Base-by-base conservation (phyloP, 2,113 vertebrate species). In the Pteruthius melanotis region DNA sequence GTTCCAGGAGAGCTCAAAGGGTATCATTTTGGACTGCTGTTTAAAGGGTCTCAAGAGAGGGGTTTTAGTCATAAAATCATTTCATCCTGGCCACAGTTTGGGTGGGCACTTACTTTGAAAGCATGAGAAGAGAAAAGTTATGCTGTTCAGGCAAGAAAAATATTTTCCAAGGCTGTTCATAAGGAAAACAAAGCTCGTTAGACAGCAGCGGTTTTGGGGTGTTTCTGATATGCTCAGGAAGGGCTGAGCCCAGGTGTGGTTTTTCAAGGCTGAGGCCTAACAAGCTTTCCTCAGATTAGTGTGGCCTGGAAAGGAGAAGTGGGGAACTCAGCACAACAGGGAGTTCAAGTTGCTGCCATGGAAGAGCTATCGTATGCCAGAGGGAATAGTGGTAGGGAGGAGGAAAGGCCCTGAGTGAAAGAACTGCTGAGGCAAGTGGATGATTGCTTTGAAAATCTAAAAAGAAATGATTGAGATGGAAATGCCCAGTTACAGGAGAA, bases 1-100 rank as follows among this genome's bases (percentile, higher is more conserved):
- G 64, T n/a, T n/a, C 24, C 54, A 50, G 37, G 37, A 42, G 24
- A 60, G 24, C 31, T 24, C 45, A 52, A 16, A 42, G 20, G 15
- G 24, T 50, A 24, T 35, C 30, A 35, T 52, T 61, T 52, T 35
- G 24, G 26, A 60, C 13, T 2, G 4, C 37, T 52, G 7, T 30
- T 35, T 30, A 42, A 10, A 52, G 45, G 9, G 23, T 59, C 2
- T 0, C 78, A 11, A 27, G 35, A 23, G 18, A 9, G 8, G 28
- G 18, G 54, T 20, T 61, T 83, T 42, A 31, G 56, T 15, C 37
- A 28, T 12, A n/a, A 13, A 18, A 59, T 4, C 0, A 0, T 52
- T 52, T 31, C 56, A 20, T 13, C 26, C 66, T 52, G 56, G 16
- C 37, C 13, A 24, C 26, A 26, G 31, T 52, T 44, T 26, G 37